A percentile compares a stretch with the other conserved stretches of the same genome.
Conservation (phyloP, 1,140 invertebrate genomes). For the Drosophila bipectinata region DNA sequence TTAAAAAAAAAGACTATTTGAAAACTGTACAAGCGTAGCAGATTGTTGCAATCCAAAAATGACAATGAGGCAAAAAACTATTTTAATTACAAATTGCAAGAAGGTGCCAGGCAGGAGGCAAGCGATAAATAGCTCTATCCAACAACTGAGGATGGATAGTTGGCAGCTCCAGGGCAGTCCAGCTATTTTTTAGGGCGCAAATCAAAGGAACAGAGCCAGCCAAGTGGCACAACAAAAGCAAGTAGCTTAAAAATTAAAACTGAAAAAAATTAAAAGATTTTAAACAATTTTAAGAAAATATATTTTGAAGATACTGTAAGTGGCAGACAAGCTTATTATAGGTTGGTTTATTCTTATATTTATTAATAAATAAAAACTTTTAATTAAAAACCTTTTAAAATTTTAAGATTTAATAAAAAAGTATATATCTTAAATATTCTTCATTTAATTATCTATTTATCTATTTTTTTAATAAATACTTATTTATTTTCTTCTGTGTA, state of each 20-base stretch:
- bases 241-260: slow-evolving; percentile 15
- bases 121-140: slow-evolving; percentile 47
- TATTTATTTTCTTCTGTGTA: background rate
- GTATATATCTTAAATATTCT: background rate
- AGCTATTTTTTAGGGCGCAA: slow-evolving; percentile 63
- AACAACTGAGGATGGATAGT: slow-evolving; percentile 34
- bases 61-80: slow-evolving; percentile 59
- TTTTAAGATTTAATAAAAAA: too few relatives aligned
- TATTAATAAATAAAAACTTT: too few relatives aligned
- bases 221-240: slow-evolving; percentile 53
- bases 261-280: background rate
- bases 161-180: slow-evolving; percentile 40
- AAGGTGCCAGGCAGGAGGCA: slow-evolving; percentile 14
- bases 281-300: too few relatives aligned
- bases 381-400: too few relatives aligned
- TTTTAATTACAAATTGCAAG: slow-evolving; percentile 60
- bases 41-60: slow-evolving; percentile 32
- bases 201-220: slow-evolving; percentile 74
- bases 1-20: slow-evolving; percentile 40
- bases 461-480: background rate
- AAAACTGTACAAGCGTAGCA: slow-evolving; percentile 44
- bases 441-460: background rate
- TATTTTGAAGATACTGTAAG: too few relatives aligned
- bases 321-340: too few relatives aligned
- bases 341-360: too few relatives aligned